phyloP scores from a whole-genome alignment of 2,888 invertebrate genomes.

The Buathra laborator region DNA sequence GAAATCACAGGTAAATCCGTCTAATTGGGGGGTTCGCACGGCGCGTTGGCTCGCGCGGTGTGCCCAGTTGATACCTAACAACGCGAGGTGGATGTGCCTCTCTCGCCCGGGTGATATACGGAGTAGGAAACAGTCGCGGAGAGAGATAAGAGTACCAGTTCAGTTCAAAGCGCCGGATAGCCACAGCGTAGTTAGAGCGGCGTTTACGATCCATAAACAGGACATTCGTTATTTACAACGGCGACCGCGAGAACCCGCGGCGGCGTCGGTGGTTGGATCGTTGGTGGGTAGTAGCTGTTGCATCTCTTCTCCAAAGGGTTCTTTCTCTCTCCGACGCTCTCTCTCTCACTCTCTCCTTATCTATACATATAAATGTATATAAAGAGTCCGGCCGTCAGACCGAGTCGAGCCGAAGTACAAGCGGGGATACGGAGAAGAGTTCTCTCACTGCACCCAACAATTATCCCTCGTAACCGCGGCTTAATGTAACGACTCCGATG shows the following conservation, averaged over 20 bases:
- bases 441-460: slow-evolving; percentile 75
- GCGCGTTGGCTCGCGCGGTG: slow-evolving; percentile 48
- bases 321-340: neutral
- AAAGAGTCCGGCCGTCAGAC: neutral
- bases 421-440: slow-evolving; percentile 31
- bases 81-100: slow-evolving; percentile 5
- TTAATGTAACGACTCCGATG: slow-evolving; percentile 76
- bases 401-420: slow-evolving; percentile 30
- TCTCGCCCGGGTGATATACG: slow-evolving; percentile 76
- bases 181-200: slow-evolving; percentile 76
- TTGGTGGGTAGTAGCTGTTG: slow-evolving; percentile 22
- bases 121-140: slow-evolving; percentile 75
- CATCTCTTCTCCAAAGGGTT: slow-evolving; percentile 42
- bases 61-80: slow-evolving; percentile 34
- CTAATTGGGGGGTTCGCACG: slow-evolving; percentile 67
- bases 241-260: slow-evolving; percentile 69
- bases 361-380: no score
- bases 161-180: slow-evolving; percentile 70
- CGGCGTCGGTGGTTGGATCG: slow-evolving; percentile 53
- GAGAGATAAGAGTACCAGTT: slow-evolving; percentile 73
- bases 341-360: neutral
- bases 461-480: slow-evolving; percentile 80
- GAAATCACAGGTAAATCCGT: slow-evolving; percentile 63
- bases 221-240: slow-evolving; percentile 81
- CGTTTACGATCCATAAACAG: slow-evolving; percentile 83